A percentile compares a stretch with the other conserved stretches of the same genome.
Evolutionary conservation across 2,888 invertebrate genomes (phyloP).

Genomic region (Mechanitis mazaeus): DNA sequence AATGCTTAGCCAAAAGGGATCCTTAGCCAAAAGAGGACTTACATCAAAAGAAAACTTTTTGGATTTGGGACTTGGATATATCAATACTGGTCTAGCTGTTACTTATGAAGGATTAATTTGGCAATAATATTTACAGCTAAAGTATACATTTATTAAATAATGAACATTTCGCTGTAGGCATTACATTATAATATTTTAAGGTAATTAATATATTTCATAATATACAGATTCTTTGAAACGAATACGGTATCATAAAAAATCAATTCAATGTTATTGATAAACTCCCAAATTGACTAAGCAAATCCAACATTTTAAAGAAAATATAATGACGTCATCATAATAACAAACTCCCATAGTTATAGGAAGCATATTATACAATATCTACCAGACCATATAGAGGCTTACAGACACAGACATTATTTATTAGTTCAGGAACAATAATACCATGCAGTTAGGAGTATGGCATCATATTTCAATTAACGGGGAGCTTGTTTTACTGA

Average conservation of each 20-base stretch:
- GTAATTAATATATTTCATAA: too few species aligned
- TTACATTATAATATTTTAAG: too few species aligned
- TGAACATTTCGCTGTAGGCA: too few species aligned
- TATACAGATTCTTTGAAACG: too few species aligned
- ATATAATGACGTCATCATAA: slow-evolving; percentile 12
- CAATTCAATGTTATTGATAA: background rate
- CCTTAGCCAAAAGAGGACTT: background rate
- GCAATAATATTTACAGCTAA: too few species aligned
- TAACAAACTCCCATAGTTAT: slow-evolving; percentile 19
- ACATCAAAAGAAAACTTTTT: too few species aligned
- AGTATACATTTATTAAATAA: too few species aligned
- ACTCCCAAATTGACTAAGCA: slow-evolving; percentile 37
- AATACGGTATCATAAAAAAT: background rate
- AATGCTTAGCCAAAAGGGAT: slow-evolving; percentile 40
- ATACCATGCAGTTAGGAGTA: slow-evolving; percentile 42
- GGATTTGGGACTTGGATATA: too few species aligned
- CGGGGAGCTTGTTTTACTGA: slow-evolving; percentile 49
- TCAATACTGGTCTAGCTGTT: too few species aligned
- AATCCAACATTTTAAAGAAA: slow-evolving; percentile 31
- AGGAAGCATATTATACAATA: background rate
- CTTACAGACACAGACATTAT: background rate
- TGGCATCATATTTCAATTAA: slow-evolving; percentile 18
- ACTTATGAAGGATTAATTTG: too few species aligned
- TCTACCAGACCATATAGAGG: background rate
- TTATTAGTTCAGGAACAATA: slow-evolving; percentile 12